Conservation (phyloP, 2,113 vertebrate species). For the Osmerus eperlanus region DNA sequence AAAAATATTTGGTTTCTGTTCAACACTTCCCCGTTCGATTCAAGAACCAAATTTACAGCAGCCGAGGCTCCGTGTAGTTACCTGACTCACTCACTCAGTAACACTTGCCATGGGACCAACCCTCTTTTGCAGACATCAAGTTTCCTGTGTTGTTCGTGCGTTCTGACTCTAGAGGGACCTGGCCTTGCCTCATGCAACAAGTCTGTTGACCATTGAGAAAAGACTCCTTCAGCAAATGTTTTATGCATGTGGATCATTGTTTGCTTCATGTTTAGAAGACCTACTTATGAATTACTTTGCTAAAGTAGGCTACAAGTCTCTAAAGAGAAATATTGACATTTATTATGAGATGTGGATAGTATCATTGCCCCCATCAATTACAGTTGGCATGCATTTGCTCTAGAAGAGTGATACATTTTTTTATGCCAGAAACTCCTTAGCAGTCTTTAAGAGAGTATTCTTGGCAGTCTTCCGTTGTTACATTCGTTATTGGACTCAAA, state of each 20-base stretch:
- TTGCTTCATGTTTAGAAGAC: no score
- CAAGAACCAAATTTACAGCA: background rate
- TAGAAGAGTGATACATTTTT: constrained; percentile 55
- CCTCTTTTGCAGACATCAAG: constrained; percentile 1
- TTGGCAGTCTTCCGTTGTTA: constrained; percentile 57
- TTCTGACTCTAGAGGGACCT: background rate
- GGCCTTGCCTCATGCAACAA: background rate
- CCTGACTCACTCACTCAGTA: constrained; percentile 55
- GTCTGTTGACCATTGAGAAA: no score
- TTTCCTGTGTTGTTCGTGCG: background rate
- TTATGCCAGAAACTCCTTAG: constrained; percentile 46
- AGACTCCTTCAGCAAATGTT: no score
- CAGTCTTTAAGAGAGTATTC: constrained; percentile 55
- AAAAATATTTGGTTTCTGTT: background rate
- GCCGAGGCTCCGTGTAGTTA: constrained; percentile 42
- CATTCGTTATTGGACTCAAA: constrained; percentile 11
- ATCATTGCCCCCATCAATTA: constrained; percentile 36
- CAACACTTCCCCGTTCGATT: background rate
- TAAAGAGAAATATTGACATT: background rate
- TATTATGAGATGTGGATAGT: constrained; percentile 19
- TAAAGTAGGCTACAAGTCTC: no score
- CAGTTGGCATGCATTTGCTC: constrained; percentile 32
- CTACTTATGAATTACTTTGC: no score
- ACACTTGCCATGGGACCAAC: constrained; percentile 40
- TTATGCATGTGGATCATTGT: no score